Evolutionary conservation across 1,140 invertebrate genomes (phyloP).

Genomic region (Diorhabda carinulata): DNA sequence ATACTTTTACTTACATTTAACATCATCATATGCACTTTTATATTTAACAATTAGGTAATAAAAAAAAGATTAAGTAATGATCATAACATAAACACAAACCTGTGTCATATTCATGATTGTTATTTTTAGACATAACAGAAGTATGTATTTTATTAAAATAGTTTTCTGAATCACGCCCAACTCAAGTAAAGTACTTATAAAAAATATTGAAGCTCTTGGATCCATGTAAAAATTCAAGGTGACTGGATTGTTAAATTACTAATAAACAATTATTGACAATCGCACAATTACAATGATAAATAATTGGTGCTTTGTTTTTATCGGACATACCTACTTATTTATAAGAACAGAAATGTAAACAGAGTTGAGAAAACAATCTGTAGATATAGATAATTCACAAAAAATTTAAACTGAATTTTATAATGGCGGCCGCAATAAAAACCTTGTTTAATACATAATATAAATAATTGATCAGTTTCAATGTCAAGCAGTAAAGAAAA

Average conservation of each 20-base stretch:
- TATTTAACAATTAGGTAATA: no score
- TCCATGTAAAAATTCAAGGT: neutral
- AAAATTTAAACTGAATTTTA: conserved; percentile 11
- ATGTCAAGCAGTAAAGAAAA: conserved; percentile 32
- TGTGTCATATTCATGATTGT: neutral
- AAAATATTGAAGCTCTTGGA: neutral
- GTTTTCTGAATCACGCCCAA: conserved; percentile 14
- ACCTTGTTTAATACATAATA: conserved; percentile 21
- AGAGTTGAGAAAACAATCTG: neutral
- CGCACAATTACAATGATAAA: neutral
- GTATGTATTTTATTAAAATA: conserved; percentile 9
- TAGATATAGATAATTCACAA: neutral
- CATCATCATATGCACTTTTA: no score
- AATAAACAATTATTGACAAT: neutral
- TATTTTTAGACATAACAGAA: conserved; percentile 9
- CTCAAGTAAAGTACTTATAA: neutral
- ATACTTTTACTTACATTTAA: no score
- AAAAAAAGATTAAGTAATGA: neutral
- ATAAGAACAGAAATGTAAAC: conserved; percentile 7
- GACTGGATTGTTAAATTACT: conserved; percentile 1
- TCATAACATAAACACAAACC: conserved; percentile 9
- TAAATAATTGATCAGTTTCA: conserved; percentile 32
- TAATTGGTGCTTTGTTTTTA: neutral
- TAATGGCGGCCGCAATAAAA: conserved; percentile 13
- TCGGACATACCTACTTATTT: conserved; percentile 10